Conservation (phyloP, 2,113 vertebrate genomes). For the Coturnix japonica region DNA sequence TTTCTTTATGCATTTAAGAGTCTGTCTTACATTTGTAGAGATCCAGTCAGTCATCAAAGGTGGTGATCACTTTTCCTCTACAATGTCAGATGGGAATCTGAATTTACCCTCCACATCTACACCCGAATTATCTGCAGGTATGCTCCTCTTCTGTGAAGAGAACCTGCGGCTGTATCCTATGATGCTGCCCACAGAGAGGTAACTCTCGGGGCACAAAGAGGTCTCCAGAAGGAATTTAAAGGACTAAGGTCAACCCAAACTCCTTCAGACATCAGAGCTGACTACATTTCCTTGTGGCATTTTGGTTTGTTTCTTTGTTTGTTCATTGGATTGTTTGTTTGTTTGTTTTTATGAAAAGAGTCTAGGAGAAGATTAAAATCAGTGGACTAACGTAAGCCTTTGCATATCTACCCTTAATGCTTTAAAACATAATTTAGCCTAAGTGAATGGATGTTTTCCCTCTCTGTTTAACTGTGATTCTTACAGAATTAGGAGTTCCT, state of each 20-base stretch:
- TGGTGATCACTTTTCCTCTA: accelerated
- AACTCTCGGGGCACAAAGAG: not conserved
- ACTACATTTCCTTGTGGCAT: not conserved
- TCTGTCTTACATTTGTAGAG: accelerated
- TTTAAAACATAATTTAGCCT: not conserved
- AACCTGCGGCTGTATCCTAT: not conserved
- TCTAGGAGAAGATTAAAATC: not conserved
- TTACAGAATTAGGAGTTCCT: not conserved
- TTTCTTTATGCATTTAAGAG: no score
- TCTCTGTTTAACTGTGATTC: not conserved
- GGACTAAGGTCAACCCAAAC: not conserved
- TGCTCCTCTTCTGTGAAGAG: no score
- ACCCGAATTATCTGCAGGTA: not conserved
- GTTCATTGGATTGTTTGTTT: no score
- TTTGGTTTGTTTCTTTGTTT: not conserved
- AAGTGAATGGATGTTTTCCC: not conserved
- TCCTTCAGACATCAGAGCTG: not conserved
- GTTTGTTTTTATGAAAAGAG: not conserved
- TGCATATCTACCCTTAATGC: not conserved
- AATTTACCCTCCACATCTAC: not conserved
- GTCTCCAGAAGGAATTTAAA: accelerated
- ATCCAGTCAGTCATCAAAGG: not conserved
- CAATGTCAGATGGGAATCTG: not conserved
- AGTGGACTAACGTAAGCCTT: not conserved
- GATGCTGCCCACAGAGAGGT: not conserved